phyloP scores from a whole-genome alignment of 2,113 vertebrate species.

The Tupaia tana region DNA sequence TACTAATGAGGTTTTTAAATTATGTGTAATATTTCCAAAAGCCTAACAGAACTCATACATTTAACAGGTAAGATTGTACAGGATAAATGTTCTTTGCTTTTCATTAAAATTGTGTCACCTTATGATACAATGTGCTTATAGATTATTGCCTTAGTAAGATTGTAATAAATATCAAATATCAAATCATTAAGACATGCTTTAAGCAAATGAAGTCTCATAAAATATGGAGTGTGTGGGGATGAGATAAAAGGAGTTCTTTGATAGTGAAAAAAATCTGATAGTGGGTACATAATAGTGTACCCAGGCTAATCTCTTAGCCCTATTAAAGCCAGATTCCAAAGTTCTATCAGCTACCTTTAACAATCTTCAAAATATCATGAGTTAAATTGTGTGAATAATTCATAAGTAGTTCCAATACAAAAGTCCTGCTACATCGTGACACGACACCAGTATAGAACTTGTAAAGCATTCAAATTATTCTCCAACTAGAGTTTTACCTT shows the following conservation, averaged over 20 bases:
- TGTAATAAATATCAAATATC: not conserved
- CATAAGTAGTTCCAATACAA: not conserved
- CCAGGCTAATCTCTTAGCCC: not conserved
- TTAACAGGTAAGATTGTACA: not conserved
- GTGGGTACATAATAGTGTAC: not conserved
- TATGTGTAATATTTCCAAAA: not conserved
- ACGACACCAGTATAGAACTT: not conserved
- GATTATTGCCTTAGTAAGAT: not conserved
- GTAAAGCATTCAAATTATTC: not conserved
- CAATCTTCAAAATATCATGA: not conserved
- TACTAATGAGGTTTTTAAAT: not conserved
- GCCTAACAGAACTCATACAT: not conserved
- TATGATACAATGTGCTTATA: not conserved
- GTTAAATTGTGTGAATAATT: conserved; percentile 36
- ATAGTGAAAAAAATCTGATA: not conserved
- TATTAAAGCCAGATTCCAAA: not conserved
- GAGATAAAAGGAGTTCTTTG: conserved; percentile 2
- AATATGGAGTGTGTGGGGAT: not conserved
- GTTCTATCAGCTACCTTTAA: not conserved
- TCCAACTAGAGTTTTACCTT: conserved; percentile 87
- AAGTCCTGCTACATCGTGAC: not conserved
- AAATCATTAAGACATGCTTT: not conserved
- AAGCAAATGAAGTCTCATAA: conserved; percentile 33
- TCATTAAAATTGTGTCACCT: not conserved
- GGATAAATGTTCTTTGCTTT: not conserved